Evolutionary conservation across 2,797 vertebrate genomes (phyloP).

Genomic region (Sparus aurata): DNA sequence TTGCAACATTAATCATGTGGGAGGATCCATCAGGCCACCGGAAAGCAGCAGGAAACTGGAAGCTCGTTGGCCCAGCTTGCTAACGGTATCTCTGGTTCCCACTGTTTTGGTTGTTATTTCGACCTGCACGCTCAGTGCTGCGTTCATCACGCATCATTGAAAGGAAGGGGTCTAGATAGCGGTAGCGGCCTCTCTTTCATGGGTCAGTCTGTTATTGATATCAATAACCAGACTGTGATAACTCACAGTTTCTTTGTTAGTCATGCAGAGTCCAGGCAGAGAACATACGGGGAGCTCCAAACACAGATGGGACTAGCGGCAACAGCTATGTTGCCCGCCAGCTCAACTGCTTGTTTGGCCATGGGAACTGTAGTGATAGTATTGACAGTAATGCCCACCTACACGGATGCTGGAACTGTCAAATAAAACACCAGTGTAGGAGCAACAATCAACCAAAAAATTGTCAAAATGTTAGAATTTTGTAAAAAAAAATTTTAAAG

Average conservation of each 20-base stretch:
- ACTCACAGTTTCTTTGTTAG: background rate
- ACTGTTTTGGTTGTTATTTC: background rate
- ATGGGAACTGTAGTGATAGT: background rate
- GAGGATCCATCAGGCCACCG: background rate
- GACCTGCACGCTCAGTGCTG: background rate
- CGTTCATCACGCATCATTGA: background rate
- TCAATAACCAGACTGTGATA: background rate
- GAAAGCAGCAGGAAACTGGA: background rate
- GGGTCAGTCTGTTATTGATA: background rate
- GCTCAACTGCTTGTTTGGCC: constrained; percentile 1
- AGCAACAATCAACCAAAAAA: background rate
- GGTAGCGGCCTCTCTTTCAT: background rate
- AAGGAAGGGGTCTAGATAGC: background rate
- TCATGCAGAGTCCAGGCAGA: background rate
- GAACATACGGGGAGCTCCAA: constrained; percentile 20
- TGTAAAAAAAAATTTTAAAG: background rate
- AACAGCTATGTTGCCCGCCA: background rate
- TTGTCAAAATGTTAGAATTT: no score
- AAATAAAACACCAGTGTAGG: background rate
- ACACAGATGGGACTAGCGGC: constrained; percentile 29
- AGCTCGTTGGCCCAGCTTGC: background rate
- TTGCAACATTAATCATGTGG: background rate
- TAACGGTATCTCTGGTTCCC: background rate
- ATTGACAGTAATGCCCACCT: background rate
- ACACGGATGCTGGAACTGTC: background rate